Percentiles rank a stretch among this genome's conserved stretches.
Conservation (phyloP, 1,140 invertebrate species). For the Tetraneura akinire region DNA sequence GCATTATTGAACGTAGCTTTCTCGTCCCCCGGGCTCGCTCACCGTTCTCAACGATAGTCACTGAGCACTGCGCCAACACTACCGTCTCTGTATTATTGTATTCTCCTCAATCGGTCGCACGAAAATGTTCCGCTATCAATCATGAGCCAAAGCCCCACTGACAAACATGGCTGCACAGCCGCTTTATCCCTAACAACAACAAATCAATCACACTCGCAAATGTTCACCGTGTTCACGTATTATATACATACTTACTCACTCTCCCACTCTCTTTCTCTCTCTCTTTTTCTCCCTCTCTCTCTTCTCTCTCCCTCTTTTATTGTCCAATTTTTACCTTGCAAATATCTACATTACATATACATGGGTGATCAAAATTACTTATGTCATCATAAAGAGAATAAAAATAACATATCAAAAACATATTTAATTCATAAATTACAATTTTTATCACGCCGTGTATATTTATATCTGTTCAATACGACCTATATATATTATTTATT, state of each 20-base stretch:
- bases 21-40: conserved; percentile 11
- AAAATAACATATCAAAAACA: too few species aligned
- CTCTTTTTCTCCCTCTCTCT: too few species aligned
- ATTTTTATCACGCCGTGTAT: too few species aligned
- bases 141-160: conserved; percentile 45
- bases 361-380: too few species aligned
- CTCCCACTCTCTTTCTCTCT: too few species aligned
- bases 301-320: background rate
- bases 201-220: conserved; percentile 47
- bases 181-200: conserved; percentile 44
- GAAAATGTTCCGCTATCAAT: conserved; percentile 49
- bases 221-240: too few species aligned
- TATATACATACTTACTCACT: too few species aligned
- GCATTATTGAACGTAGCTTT: conserved; percentile 48
- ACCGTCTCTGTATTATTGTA: conserved; percentile 22
- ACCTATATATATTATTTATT: too few species aligned
- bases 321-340: background rate
- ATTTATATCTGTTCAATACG: too few species aligned
- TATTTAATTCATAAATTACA: too few species aligned
- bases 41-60: background rate
- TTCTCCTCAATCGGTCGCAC: conserved; percentile 31
- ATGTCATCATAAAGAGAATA: too few species aligned
- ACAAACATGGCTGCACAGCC: conserved; percentile 45
- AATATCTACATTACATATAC: conserved; percentile 17
- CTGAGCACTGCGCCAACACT: background rate